A percentile compares a stretch with the other conserved stretches of the same genome.
Conservation (phyloP, 2,888 invertebrate species). For the Tiliacea aurago region DNA sequence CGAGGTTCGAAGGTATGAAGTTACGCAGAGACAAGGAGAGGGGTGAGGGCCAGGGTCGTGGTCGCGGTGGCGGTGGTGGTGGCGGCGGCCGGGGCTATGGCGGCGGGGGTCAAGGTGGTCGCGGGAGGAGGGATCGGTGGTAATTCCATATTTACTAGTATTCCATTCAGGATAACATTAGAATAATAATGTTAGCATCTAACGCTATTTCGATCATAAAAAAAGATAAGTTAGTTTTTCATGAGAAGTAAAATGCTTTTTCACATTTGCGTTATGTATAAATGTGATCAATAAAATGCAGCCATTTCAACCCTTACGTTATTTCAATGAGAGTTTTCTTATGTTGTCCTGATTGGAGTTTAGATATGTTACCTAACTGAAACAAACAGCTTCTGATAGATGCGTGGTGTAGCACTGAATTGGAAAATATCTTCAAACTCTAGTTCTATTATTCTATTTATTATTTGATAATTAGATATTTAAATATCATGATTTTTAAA, state of each 20-base stretch:
- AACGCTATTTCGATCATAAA: background rate
- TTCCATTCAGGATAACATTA: slow-evolving; percentile 34
- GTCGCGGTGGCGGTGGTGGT: slow-evolving; percentile 79
- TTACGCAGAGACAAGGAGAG: slow-evolving; percentile 90
- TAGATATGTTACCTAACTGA: slow-evolving; percentile 30
- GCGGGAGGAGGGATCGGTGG: slow-evolving; percentile 77
- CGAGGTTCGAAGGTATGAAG: slow-evolving; percentile 93
- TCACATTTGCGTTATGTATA: background rate
- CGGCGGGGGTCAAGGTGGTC: slow-evolving; percentile 74
- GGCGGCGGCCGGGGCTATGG: slow-evolving; percentile 72
- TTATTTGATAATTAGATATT: slow-evolving; percentile 31
- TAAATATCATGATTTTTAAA: slow-evolving; percentile 11
- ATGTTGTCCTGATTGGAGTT: slow-evolving; percentile 24
- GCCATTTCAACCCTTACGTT: background rate
- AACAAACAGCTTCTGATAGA: slow-evolving; percentile 21
- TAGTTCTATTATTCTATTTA: slow-evolving; percentile 20
- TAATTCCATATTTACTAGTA: slow-evolving; percentile 61
- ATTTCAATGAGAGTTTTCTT: slow-evolving; percentile 12
- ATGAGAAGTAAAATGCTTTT: slow-evolving; percentile 17
- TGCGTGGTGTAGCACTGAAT: slow-evolving; percentile 10
- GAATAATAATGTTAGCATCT: background rate
- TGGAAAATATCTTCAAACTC: slow-evolving; percentile 5
- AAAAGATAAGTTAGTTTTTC: slow-evolving; percentile 23
- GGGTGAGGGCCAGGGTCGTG: slow-evolving; percentile 80
- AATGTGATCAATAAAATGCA: slow-evolving; percentile 21